These are phyloP conservation scores for Trachelus iudaicus DNA, from an alignment of 2,888 invertebrate genomes.

Conservation along the genomic window DNA sequence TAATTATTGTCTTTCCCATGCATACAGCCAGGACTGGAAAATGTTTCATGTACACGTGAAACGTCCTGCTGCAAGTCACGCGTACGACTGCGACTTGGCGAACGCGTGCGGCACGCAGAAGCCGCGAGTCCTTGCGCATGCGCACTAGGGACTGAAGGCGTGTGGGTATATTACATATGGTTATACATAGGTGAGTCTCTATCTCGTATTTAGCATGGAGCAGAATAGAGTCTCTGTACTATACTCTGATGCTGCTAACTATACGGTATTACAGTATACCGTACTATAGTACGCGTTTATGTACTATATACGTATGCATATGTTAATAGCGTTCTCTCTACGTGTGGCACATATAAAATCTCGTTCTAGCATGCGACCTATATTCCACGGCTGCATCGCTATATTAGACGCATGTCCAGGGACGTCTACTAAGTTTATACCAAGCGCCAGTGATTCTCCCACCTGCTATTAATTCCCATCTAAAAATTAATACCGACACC, in stretches of 20 bases:
- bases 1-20: background rate
- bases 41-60: background rate
- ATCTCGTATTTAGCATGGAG: background rate
- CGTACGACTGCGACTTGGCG: background rate
- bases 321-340: background rate
- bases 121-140: background rate
- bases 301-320: background rate
- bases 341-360: conserved; percentile 39
- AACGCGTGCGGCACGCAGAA: background rate
- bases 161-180: background rate
- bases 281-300: background rate
- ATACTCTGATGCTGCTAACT: background rate
- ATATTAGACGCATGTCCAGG: conserved; percentile 51
- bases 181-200: background rate
- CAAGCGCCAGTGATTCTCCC: background rate
- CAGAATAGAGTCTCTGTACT: background rate
- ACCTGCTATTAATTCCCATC: background rate
- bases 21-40: background rate
- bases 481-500: background rate
- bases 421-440: conserved; percentile 25
- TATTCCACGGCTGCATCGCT: conserved; percentile 54
- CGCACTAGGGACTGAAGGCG: background rate
- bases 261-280: background rate
- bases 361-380: conserved; percentile 51
- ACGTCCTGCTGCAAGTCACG: background rate